These are phyloP conservation scores for Pyralis farinalis DNA, from an alignment of 2,888 invertebrate genomes.

Conservation along the genomic window DNA sequence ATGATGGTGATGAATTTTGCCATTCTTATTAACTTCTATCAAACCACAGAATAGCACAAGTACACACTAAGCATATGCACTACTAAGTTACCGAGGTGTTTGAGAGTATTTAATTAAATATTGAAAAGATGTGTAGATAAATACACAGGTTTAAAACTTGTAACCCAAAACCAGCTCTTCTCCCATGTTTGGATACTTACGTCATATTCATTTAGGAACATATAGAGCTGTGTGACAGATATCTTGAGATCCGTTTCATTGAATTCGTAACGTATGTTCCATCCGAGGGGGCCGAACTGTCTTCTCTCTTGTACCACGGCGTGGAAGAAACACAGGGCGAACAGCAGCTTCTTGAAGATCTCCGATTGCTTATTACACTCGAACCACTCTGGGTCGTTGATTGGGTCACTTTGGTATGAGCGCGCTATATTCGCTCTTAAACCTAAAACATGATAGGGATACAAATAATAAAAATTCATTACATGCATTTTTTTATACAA, in stretches of 20 bases:
- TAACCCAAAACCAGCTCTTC: too few relatives aligned
- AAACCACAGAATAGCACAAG: too few relatives aligned
- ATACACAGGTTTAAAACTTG: too few relatives aligned
- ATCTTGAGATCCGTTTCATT: constrained; percentile 97
- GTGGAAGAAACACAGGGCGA: constrained; percentile 96
- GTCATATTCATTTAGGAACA: constrained; percentile 91
- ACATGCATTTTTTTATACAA: too few relatives aligned
- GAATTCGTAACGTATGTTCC: constrained; percentile 98
- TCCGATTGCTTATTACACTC: constrained; percentile 88
- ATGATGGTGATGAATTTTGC: too few relatives aligned
- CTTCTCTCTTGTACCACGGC: constrained; percentile 94
- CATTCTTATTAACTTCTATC: too few relatives aligned
- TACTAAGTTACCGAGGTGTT: too few relatives aligned
- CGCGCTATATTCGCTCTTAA: constrained; percentile 90
- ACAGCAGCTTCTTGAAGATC: constrained; percentile 92
- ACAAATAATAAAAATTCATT: too few relatives aligned
- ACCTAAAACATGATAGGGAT: constrained; percentile 48
- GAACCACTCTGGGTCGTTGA: constrained; percentile 93
- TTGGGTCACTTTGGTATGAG: constrained; percentile 93
- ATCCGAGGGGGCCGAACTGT: constrained; percentile 96
- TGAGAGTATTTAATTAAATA: too few relatives aligned
- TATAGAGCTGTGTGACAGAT: constrained; percentile 92
- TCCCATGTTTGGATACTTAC: constrained; percentile 59
- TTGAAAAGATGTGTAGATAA: too few relatives aligned
- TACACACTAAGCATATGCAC: too few relatives aligned